A percentile compares a stretch with the other conserved stretches of the same genome.
Evolutionary conservation across 2,888 invertebrate genomes (phyloP).

Genomic region (Pheosia tremula): DNA sequence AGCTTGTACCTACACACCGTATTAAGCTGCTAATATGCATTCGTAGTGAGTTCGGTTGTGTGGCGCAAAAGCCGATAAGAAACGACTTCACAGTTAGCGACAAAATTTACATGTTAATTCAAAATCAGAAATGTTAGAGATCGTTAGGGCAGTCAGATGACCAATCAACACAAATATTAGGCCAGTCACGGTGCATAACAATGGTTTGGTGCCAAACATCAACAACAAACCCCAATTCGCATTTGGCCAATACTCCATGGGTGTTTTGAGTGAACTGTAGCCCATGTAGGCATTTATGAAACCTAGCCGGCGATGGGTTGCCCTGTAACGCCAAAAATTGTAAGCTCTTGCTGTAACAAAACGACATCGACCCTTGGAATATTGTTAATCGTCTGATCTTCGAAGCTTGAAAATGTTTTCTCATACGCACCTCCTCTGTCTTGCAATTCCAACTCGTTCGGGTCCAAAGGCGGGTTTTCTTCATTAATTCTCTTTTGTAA

Average conservation of each 20-base stretch:
- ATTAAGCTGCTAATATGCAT: background rate
- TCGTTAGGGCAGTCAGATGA: conserved; percentile 20
- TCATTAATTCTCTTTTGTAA: conserved; percentile 91
- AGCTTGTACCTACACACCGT: background rate
- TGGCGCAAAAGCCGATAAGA: conserved; percentile 17
- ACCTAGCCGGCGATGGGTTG: conserved; percentile 68
- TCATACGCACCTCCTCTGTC: conserved; percentile 86
- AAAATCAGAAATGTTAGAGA: conserved; percentile 29
- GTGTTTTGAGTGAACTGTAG: conserved; percentile 81
- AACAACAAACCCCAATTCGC: conserved; percentile 86
- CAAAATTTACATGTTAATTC: conserved; percentile 21
- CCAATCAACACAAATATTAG: conserved; percentile 34
- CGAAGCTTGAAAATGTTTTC: conserved; percentile 10
- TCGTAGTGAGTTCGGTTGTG: background rate
- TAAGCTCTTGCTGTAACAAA: conserved; percentile 84
- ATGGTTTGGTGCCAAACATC: conserved; percentile 59
- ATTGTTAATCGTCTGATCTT: conserved; percentile 41
- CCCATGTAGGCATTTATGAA: conserved; percentile 79
- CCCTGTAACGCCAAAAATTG: conserved; percentile 85
- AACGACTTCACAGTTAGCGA: conserved; percentile 13
- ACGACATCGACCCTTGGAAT: conserved; percentile 71
- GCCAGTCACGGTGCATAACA: conserved; percentile 48
- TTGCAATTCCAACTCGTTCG: conserved; percentile 87
- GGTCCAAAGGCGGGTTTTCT: conserved; percentile 90
- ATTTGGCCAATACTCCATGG: conserved; percentile 85